phyloP scores from a whole-genome alignment of 2,888 invertebrate genomes.

The Lepetodrilus schrolli region DNA sequence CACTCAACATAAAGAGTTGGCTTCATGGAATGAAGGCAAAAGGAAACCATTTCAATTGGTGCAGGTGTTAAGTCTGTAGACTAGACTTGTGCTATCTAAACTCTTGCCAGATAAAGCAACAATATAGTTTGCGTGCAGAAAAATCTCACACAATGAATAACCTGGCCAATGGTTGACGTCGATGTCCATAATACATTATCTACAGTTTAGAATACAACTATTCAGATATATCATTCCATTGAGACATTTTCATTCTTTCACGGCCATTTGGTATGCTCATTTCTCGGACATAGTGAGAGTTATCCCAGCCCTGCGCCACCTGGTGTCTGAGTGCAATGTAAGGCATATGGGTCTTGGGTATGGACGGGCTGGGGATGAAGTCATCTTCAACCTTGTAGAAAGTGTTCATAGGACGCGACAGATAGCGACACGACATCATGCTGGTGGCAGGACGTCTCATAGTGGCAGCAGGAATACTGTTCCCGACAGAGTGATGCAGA shows the following conservation, averaged over 20 bases:
- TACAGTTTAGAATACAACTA: too few species aligned
- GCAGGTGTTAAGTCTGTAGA: too few species aligned
- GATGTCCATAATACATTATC: too few species aligned
- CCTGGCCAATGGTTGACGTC: too few species aligned
- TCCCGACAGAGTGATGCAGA: slow-evolving; percentile 62
- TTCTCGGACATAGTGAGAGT: slow-evolving; percentile 65
- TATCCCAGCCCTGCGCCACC: slow-evolving; percentile 66
- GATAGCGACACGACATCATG: slow-evolving; percentile 45
- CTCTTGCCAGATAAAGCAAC: too few species aligned
- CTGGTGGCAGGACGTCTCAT: slow-evolving; percentile 61
- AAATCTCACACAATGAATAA: too few species aligned
- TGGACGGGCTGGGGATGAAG: slow-evolving; percentile 65
- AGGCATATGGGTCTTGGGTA: slow-evolving; percentile 74
- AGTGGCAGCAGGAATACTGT: slow-evolving; percentile 66
- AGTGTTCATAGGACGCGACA: slow-evolving; percentile 54
- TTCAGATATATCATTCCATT: slow-evolving; percentile 71
- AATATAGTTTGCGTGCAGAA: too few species aligned
- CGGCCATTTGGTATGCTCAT: slow-evolving; percentile 68
- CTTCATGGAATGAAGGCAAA: too few species aligned
- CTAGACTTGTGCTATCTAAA: too few species aligned
- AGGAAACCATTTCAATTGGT: too few species aligned
- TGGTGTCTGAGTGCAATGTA: slow-evolving; percentile 63
- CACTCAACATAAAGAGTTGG: too few species aligned
- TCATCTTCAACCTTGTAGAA: slow-evolving; percentile 60
- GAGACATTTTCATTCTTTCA: slow-evolving; percentile 64